Base-by-base conservation (phyloP, 2,888 invertebrate species). In the Macrophya alboannulata region DNA sequence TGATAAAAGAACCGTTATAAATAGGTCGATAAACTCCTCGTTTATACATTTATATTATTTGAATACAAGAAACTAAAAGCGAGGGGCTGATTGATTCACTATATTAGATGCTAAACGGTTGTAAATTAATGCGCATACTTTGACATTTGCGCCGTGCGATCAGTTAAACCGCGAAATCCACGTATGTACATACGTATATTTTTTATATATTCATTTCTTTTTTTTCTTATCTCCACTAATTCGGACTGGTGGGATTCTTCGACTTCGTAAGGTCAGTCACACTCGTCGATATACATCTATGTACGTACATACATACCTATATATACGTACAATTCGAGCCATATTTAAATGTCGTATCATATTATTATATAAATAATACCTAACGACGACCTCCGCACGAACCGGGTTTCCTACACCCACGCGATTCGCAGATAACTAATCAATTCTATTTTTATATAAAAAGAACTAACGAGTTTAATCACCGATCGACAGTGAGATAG, bases 231-330 rank as follows among this genome's bases (percentile, higher is more conserved):
- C 4, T 17, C 37, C 71, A 71, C 37, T 71, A 40, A 40, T 40
- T 71, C 17, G 17, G 17, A n/a, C 17, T n/a, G 15, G 40, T 71
- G 17, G 71, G 71, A 12, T n/a, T 71, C 40, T 37, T 71, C 17
- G 31, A 71, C 40, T 71, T 71, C 40, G 25, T 37, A 17, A 71
- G 71, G 71, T 71, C 71, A 71, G n/a, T 71, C 40, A 71, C 71
- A 37, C 71, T 71, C 8, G 15, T 40, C 17, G 40, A 55, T 51
- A 51, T 51, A 51, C 51, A n/a, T 31, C 62, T 2, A 48, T 48
- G 5, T 48, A 48, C n/a, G n/a, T 48, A 48, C 48, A 9, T 48
- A 48, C 4, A 10, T 1, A 48, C 12, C 31, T 31, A n/a, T n/a
- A 51, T 51, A 51, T 51, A 55, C 51, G n/a, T 55, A 55, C n/a